Conservation (phyloP, 35 echinoderm and acorn worm species). For the Patiria miniata region DNA sequence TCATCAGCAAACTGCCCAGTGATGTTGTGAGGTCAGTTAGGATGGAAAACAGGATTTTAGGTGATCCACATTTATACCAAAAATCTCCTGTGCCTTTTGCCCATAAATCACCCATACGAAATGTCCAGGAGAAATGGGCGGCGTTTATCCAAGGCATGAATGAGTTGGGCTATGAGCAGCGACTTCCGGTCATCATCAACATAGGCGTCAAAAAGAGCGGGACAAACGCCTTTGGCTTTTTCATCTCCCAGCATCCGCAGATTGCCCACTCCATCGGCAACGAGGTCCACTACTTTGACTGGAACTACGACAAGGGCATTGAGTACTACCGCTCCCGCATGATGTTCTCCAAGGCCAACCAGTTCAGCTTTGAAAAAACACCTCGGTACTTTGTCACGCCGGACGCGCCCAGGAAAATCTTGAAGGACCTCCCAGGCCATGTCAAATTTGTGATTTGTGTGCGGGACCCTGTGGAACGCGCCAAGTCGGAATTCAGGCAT, state of each 20-base stretch:
- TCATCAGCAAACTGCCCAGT: background rate
- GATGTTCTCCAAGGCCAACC: conserved; percentile 55
- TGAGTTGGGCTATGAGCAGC: conserved; percentile 57
- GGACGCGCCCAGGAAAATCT: conserved; percentile 54
- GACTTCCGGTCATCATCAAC: conserved; percentile 78
- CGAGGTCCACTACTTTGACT: conserved; percentile 98
- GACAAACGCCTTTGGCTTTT: conserved; percentile 85
- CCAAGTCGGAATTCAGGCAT: conserved; percentile 82
- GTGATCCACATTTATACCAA: too few species aligned
- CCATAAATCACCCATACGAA: background rate
- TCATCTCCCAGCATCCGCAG: conserved; percentile 77
- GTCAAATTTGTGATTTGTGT: conserved; percentile 86
- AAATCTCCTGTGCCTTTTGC: too few species aligned
- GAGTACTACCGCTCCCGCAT: conserved; percentile 84
- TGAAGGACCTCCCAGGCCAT: conserved; percentile 51
- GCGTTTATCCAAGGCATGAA: conserved; percentile 44
- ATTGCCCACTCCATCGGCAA: conserved; percentile 79
- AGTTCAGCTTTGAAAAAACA: conserved; percentile 88
- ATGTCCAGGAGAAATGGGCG: conserved; percentile 38
- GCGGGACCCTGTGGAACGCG: conserved; percentile 72
- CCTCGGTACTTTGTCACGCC: conserved; percentile 92
- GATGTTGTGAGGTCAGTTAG: background rate
- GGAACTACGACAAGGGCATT: conserved; percentile 85
- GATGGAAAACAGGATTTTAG: background rate
- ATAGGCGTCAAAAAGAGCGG: conserved; percentile 95